Base-by-base conservation (phyloP, 2,113 vertebrate genomes). In the Nycticorax nycticorax region DNA sequence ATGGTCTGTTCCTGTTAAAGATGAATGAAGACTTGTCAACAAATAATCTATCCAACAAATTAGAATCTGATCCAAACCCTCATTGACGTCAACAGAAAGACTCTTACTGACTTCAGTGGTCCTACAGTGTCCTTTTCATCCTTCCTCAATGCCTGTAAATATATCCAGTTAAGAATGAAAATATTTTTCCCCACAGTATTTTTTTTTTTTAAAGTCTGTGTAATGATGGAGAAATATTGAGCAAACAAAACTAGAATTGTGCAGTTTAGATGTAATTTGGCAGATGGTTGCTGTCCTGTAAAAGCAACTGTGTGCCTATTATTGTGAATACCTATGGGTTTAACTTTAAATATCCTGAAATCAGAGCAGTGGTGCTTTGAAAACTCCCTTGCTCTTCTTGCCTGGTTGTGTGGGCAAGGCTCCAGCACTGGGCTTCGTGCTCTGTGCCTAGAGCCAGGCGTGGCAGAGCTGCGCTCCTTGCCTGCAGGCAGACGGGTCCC, bases 31-130 rank as follows among this genome's bases (percentile, higher is more conserved):
- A 79, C 88, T 92, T 96, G 92, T 95, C 92, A 95, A 74, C 68
- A 89, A 93, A 93, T 92, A 95, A 89, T 94, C 74, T 79, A 59
- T 47, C 57, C 77, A 16, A 79, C 82, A 81, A 91, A 66, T 73
- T 82, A 87, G 57, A 94, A 82, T 72, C 94, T 66, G 79, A 79
- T 95, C 76, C 96, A 93, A 92, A 97, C 74, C 97, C 95, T 87
- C 95, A 93, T 69, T 97, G 96, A 97, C 86, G 86, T 97, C 92
- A 97, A 66, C 45, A 86, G 45, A 91, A 88, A 81, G 68, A 92
- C 27, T 94, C 45, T 77, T 59, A 59, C 56, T 91, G 85, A 75
- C 52, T 94, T 89, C 68, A 91, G 13, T 72, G 35, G 43, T 83
- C 47, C 48, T 78, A 10, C 39, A 85, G 8, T 24, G 24, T 84